These are phyloP conservation scores for Trinectes maculatus DNA, from an alignment of 2,113 vertebrate genomes.

Conservation along the genomic window DNA sequence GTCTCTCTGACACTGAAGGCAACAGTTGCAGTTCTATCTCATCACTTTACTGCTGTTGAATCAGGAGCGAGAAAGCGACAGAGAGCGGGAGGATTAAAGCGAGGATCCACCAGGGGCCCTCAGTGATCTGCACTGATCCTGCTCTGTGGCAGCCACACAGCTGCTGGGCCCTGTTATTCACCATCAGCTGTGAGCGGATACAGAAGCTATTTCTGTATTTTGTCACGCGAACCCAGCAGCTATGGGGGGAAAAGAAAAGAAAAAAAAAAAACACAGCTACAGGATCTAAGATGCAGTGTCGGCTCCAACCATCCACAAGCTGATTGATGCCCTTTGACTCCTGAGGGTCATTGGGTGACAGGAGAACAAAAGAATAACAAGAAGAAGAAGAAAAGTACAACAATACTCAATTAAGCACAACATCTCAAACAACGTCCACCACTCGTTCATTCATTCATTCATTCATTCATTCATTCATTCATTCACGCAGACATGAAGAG, in stretches of 20 bases:
- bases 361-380: constrained; percentile 14
- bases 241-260: no score
- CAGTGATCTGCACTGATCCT: constrained; percentile 26
- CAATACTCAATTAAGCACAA: constrained; percentile 21
- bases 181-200: constrained; percentile 51
- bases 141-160: constrained; percentile 4
- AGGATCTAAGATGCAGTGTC: constrained; percentile 14
- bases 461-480: neutral
- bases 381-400: constrained; percentile 2
- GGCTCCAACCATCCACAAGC: constrained; percentile 3
- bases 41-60: constrained; percentile 12
- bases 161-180: constrained; percentile 39
- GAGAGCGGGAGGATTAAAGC: constrained; percentile 7
- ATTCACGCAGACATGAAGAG: neutral
- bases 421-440: constrained; percentile 10
- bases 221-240: constrained; percentile 61
- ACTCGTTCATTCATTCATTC: neutral
- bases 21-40: neutral
- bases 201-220: constrained; percentile 52
- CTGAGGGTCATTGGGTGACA: constrained; percentile 35
- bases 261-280: constrained; percentile 6
- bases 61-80: neutral
- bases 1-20: no score
- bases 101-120: constrained; percentile 54
- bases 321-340: constrained; percentile 50